Evolutionary conservation across 1,140 invertebrate species (phyloP).

Genomic region (silkworm (Bombyx mori)): ASM3026992v2 NC_085124.1:3201001-3201500

Average conservation of each 20-base stretch:
- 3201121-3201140: slow-evolving; percentile 2
- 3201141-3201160: slow-evolving; percentile 1
- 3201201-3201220: not conserved
- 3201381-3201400: too few species aligned
- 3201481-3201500: too few species aligned
- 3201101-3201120: not conserved
- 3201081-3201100: not conserved
- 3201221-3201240: not conserved
- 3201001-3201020: not conserved
- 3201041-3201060: not conserved
- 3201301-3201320: too few species aligned
- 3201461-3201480: too few species aligned
- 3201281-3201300: too few species aligned
- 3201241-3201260: not conserved
- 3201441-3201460: too few species aligned
- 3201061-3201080: not conserved
- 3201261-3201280: not conserved
- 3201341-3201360: too few species aligned
- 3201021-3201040: slow-evolving; percentile 1
- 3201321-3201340: too few species aligned
- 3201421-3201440: too few species aligned
- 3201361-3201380: too few species aligned
- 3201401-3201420: too few species aligned
- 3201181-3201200: not conserved
- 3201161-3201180: not conserved